Base-by-base conservation (phyloP, 1,140 invertebrate species). In the Macrobrachium nipponense region DNA sequence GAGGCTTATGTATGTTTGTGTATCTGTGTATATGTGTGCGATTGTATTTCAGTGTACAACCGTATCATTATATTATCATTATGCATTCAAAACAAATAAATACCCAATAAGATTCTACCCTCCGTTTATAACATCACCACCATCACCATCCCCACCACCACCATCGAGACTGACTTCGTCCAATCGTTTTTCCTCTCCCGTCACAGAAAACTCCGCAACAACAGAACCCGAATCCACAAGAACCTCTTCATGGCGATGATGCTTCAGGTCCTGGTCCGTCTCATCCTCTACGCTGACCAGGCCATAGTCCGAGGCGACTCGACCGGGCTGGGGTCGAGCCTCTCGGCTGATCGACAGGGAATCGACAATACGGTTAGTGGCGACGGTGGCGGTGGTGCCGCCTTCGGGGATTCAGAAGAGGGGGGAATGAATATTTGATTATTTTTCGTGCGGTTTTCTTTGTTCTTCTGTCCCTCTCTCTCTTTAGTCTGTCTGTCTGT, bases 161-260 rank as follows among this genome's bases (percentile, higher is more conserved):
- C 27, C 27, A 36, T 36, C 27, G 4, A 36, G 27, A 36, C 1
- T 36, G 4, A 36, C 27, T 36, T 36, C 27, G 27, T 4, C 58
- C 51, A 18, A 7, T 0, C 43, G 15, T 68, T n/a, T n/a, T n/a
- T 36, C 6, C 12, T 27, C 12, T 43, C 36, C 59, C 23, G 89
- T 90, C 17, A n/a, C 91, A 96, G 96, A 89, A 95, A 95, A 70
- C 90, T 98, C 43, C 93, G 95, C 86, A 97, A 97, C 89, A 96
- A 96, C 89, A 93, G 96, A 79, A 98, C 97, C 4, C 93, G 95
- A 79, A 96, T 98, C 77, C 97, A 98, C 90, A 95, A 96, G 90
- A 96, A 97, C 90, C 92, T 98, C 23, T 97, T 98, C 90, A 92
- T 96, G 1, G 96, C 96, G 0, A 97, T 97, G 93, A 92, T 96